Evolutionary conservation across 1,140 invertebrate genomes (phyloP).

Genomic region (Tetramorium alpestre): DNA sequence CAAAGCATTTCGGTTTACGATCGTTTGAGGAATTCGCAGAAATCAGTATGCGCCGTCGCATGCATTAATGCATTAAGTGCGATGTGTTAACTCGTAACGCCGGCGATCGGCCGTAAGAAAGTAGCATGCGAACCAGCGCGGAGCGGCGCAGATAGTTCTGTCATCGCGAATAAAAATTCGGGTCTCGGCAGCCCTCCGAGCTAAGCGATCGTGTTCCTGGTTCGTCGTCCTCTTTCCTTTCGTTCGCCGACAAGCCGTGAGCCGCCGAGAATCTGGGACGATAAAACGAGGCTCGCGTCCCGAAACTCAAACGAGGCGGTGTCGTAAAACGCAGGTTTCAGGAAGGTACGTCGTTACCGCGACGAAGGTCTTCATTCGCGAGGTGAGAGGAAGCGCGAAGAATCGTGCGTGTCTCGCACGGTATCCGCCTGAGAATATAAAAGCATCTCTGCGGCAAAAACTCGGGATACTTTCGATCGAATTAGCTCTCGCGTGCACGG

Average conservation of each 20-base stretch:
- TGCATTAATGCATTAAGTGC: not conserved
- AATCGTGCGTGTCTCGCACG: not conserved
- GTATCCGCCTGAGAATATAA: slow-evolving; percentile 19
- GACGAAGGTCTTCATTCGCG: slow-evolving; percentile 61
- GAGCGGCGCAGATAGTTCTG: not conserved
- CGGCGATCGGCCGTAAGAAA: slow-evolving; percentile 37
- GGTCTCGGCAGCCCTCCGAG: slow-evolving; percentile 63
- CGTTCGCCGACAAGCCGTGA: slow-evolving; percentile 34
- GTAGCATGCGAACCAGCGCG: slow-evolving; percentile 26
- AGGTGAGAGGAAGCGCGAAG: slow-evolving; percentile 22
- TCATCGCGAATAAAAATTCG: slow-evolving; percentile 62
- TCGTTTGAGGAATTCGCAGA: not conserved
- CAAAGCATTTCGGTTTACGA: not conserved
- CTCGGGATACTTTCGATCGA: slow-evolving; percentile 44
- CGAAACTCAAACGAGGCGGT: slow-evolving; percentile 60
- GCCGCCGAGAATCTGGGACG: slow-evolving; percentile 66
- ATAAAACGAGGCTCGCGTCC: slow-evolving; percentile 70
- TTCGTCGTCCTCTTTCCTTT: slow-evolving; percentile 70
- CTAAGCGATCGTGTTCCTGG: slow-evolving; percentile 70
- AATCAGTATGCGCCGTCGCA: not conserved
- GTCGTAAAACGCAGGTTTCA: slow-evolving; percentile 69
- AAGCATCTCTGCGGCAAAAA: slow-evolving; percentile 13
- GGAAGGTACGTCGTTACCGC: slow-evolving; percentile 68
- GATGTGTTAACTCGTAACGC: slow-evolving; percentile 27
- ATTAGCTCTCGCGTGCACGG: slow-evolving; percentile 33